Percentiles rank a stretch among this genome's conserved stretches.
Conservation (phyloP, 2,888 invertebrate genomes). For the Lasiommata megera region DNA sequence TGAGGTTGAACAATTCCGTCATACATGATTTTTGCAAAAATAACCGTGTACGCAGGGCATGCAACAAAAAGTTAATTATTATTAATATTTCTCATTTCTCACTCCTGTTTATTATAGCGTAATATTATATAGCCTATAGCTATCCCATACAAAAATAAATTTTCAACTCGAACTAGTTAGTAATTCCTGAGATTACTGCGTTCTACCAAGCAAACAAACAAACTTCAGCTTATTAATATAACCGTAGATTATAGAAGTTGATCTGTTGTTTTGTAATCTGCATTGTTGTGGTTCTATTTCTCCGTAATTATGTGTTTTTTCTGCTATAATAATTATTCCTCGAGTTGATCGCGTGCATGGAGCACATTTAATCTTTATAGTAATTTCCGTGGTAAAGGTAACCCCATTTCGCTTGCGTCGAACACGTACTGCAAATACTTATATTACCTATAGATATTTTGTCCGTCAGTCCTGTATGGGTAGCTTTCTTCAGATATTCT, state of each 20-base stretch:
- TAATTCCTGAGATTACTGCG: too few species aligned
- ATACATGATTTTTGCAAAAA: too few species aligned
- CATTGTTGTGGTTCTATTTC: background rate
- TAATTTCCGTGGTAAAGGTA: constrained; percentile 61
- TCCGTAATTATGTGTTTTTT: constrained; percentile 14
- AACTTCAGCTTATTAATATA: background rate
- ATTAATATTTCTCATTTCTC: too few species aligned
- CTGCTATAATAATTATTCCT: constrained; percentile 13
- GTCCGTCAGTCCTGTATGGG: background rate
- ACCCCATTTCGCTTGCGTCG: constrained; percentile 33
- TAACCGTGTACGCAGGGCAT: too few species aligned
- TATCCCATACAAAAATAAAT: too few species aligned
- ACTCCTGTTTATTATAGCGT: too few species aligned
- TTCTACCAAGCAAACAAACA: too few species aligned
- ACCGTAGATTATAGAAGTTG: background rate
- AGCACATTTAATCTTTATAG: constrained; percentile 57
- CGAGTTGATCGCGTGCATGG: constrained; percentile 54
- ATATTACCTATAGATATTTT: background rate
- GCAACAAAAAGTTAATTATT: too few species aligned
- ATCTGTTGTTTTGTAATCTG: background rate
- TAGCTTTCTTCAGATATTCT: too few species aligned
- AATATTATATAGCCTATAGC: too few species aligned
- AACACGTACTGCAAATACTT: background rate
- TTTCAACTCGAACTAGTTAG: too few species aligned
- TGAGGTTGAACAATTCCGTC: too few species aligned